These are phyloP conservation scores for Caenorhabditis sp. DNA, from an alignment of 2,888 invertebrate genomes.

Conservation along the genomic window DNA sequence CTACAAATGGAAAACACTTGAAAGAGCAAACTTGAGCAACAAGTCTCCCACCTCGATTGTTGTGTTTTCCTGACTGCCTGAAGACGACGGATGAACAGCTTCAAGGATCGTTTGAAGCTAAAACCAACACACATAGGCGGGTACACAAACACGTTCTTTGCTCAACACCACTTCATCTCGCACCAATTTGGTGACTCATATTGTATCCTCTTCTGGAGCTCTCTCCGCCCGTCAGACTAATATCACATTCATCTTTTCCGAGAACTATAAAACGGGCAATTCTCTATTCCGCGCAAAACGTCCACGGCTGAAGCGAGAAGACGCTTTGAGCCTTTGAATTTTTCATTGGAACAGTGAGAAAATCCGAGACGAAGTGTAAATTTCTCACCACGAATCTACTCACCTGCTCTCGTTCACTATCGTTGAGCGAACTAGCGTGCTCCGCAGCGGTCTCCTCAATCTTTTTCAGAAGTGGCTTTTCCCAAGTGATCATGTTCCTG, in stretches of 20 bases:
- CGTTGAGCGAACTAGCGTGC: constrained; percentile 77
- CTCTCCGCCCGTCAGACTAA: constrained; percentile 32
- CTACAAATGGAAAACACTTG: constrained; percentile 23
- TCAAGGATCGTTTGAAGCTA: constrained; percentile 78
- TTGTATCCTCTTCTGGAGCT: constrained; percentile 8
- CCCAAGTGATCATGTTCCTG: constrained; percentile 79
- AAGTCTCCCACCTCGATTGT: constrained; percentile 61
- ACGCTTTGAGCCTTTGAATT: constrained; percentile 23
- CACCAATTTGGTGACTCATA: constrained; percentile 22
- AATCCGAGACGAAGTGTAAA: constrained; percentile 8
- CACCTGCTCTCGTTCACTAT: constrained; percentile 77
- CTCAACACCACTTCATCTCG: background rate
- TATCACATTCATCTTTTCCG: constrained; percentile 49
- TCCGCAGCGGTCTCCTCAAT: constrained; percentile 79
- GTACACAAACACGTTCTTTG: background rate
- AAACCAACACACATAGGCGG: constrained; percentile 21
- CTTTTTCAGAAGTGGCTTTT: constrained; percentile 77
- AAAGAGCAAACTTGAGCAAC: background rate
- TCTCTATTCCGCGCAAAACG: constrained; percentile 51
- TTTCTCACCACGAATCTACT: background rate
- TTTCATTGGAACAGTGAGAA: constrained; percentile 42
- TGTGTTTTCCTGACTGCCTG: constrained; percentile 74
- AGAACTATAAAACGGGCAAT: constrained; percentile 51
- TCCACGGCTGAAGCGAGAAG: constrained; percentile 16
- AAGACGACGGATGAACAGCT: constrained; percentile 73